Evolutionary conservation across 2,797 vertebrate genomes (phyloP).

Genomic region (Natrix natrix): DNA sequence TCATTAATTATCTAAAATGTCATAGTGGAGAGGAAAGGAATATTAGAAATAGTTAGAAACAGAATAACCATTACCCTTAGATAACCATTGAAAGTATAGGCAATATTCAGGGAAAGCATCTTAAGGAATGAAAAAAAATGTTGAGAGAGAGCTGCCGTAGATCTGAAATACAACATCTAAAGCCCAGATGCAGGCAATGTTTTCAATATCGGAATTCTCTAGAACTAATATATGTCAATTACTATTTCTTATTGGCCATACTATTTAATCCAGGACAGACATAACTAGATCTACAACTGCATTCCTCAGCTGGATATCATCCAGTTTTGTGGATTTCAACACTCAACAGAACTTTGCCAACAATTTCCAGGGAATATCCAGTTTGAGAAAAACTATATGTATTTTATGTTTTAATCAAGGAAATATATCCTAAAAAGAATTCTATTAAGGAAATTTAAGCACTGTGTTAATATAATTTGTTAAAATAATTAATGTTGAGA

Average conservation of each 20-base stretch:
- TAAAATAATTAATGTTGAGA: too few species aligned
- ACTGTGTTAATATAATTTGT: too few species aligned
- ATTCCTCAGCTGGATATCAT: neutral
- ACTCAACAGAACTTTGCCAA: neutral
- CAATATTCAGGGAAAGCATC: neutral
- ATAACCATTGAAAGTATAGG: neutral
- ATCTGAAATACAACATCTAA: too few species aligned
- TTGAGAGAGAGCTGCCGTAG: neutral
- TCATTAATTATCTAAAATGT: neutral
- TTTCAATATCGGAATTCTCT: too few species aligned
- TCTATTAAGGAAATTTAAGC: neutral
- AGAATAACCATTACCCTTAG: neutral
- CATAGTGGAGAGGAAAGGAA: neutral
- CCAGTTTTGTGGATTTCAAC: neutral
- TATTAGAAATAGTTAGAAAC: neutral
- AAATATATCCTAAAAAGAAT: neutral
- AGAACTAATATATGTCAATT: too few species aligned
- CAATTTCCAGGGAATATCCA: neutral
- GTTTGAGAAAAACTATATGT: neutral
- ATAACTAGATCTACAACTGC: too few species aligned
- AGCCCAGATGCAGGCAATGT: neutral
- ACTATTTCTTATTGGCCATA: too few species aligned
- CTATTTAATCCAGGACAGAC: too few species aligned
- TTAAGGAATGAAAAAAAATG: neutral
- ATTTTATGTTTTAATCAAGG: neutral